These are phyloP conservation scores for Leistus spinibarbis DNA, from an alignment of 2,888 invertebrate species.

Conservation along the genomic window DNA sequence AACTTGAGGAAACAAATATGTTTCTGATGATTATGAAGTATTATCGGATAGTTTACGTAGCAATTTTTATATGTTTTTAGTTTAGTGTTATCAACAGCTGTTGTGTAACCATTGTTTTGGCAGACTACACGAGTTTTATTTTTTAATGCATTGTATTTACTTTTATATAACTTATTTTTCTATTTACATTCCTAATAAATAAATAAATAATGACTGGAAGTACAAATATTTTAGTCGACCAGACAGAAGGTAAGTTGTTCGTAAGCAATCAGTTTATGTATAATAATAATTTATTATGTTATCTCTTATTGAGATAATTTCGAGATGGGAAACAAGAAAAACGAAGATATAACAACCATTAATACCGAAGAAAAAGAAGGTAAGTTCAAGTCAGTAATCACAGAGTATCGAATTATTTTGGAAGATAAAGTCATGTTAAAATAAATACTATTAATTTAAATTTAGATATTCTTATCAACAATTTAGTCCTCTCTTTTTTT, in stretches of 20 bases:
- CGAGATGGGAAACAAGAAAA: too few relatives aligned
- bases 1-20: background rate
- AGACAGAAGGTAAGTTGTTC: background rate
- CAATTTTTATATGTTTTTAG: background rate
- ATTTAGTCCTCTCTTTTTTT: background rate
- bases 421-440: background rate
- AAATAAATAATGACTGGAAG: background rate
- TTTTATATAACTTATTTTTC: background rate
- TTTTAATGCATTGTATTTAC: background rate
- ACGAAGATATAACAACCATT: too few relatives aligned
- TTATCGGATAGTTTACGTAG: background rate
- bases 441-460: background rate
- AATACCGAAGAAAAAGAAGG: background rate
- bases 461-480: background rate
- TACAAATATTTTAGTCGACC: background rate
- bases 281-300: too few relatives aligned
- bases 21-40: background rate
- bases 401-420: background rate
- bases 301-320: too few relatives aligned
- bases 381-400: background rate
- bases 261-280: background rate
- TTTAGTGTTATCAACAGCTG: background rate
- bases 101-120: background rate
- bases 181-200: background rate
- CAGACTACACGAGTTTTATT: background rate